Evolutionary conservation across 2,113 vertebrate genomes (phyloP).

Genomic region (Vombatus ursinus): DNA sequence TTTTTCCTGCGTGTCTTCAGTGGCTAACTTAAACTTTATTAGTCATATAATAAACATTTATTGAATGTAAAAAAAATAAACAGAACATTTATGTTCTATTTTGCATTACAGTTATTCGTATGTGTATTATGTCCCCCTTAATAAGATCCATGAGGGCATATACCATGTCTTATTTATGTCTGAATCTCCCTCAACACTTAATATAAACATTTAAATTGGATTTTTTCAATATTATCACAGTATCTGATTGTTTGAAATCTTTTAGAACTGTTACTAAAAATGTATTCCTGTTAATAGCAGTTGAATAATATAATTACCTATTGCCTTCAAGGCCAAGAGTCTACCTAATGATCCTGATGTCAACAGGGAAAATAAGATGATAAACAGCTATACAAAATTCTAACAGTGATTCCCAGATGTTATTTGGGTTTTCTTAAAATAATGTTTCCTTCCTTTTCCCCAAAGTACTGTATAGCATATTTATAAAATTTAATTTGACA

Average conservation of each 20-base stretch:
- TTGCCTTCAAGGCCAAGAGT: slow-evolving; percentile 7
- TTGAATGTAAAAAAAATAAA: background rate
- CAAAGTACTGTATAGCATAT: background rate
- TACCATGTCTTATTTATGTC: background rate
- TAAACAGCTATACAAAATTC: background rate
- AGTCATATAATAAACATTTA: too few species aligned
- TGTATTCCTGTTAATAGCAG: slow-evolving; percentile 36
- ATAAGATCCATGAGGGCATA: background rate
- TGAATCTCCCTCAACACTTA: background rate
- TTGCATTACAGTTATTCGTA: background rate
- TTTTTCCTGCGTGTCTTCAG: too few species aligned
- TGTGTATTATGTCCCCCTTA: too few species aligned
- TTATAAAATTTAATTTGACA: background rate
- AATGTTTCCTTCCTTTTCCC: background rate
- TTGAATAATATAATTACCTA: slow-evolving; percentile 22
- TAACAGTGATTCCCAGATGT: background rate
- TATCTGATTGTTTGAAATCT: slow-evolving; percentile 12
- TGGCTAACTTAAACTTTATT: too few species aligned
- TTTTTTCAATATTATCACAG: slow-evolving; percentile 4
- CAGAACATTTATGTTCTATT: background rate
- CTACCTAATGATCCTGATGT: slow-evolving; percentile 14
- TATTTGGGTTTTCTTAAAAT: background rate
- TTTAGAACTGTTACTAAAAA: slow-evolving; percentile 57
- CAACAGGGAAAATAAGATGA: background rate
- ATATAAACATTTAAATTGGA: background rate